Conservation (phyloP, 2,888 invertebrate genomes). For the Osmoderma eremita region DNA sequence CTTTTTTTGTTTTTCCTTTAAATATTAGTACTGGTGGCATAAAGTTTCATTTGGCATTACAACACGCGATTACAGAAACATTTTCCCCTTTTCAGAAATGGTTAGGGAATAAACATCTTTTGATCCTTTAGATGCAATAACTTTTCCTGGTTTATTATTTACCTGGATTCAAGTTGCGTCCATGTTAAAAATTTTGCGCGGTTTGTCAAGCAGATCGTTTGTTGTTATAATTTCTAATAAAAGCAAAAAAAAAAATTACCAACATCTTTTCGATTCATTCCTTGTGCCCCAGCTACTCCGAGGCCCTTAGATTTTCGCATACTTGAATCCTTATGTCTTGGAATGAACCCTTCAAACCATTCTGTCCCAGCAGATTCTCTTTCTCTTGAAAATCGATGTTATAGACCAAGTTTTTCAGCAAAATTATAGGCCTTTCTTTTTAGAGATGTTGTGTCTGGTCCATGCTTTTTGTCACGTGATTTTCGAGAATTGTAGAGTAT, state of each 20-base stretch:
- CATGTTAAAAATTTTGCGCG: slow-evolving; percentile 47
- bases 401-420: slow-evolving; percentile 6
- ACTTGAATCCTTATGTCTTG: slow-evolving; percentile 22
- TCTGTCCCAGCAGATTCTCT: too few relatives aligned
- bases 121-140: slow-evolving; percentile 46
- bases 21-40: slow-evolving; percentile 18
- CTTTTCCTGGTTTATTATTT: slow-evolving; percentile 47
- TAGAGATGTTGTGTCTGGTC: too few relatives aligned
- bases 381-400: slow-evolving; percentile 35
- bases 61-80: slow-evolving; percentile 15
- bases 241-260: slow-evolving; percentile 43
- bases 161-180: slow-evolving; percentile 49
- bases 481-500: too few relatives aligned
- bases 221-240: slow-evolving; percentile 42
- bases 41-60: background rate
- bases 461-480: too few relatives aligned
- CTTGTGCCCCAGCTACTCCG: slow-evolving; percentile 37
- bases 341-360: background rate
- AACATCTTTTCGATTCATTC: slow-evolving; percentile 42
- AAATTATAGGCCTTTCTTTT: too few relatives aligned
- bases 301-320: slow-evolving; percentile 42
- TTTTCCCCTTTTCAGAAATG: slow-evolving; percentile 12
- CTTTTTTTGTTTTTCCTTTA: slow-evolving; percentile 1
- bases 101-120: slow-evolving; percentile 21
- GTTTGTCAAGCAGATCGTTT: slow-evolving; percentile 49